Evolutionary conservation across 2,797 vertebrate genomes (phyloP), one percentile per base, ranked within the genome.

Genomic region (Sphenopsis melanotis): DNA sequence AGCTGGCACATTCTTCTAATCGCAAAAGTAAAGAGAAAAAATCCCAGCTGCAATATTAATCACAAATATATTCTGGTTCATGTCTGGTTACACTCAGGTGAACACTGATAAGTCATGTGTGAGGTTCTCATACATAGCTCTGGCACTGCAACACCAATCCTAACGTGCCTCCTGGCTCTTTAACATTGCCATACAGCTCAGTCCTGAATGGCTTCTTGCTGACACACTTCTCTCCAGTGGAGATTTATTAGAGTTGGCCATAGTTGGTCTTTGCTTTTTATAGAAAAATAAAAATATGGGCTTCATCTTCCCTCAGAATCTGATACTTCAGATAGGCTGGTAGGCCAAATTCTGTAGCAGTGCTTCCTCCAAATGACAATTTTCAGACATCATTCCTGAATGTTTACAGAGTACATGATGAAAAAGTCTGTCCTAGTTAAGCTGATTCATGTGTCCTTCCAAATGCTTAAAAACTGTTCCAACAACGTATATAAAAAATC

Each of bases 1-100:
- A 80, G 93, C 81, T 23, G 50, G 72, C 87, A 96, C 87, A 93
- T 91, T 97, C 96, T 92, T 96, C 93, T 81, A 87, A 92, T 94
- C 94, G 95, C 57, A 94, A 34, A 89, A 85, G 69, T 64, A 20
- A 70, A 84, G 68, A 11, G 42, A 34, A 71, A 68, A 69, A 89
- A 70, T 12, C 36, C 42, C 87, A 94, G 79, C 55, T 94, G 84
- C 36, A 83, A 59, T 93, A 93, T 87, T 83, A 92, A 93, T 91
- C 81, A 84, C 57, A 86, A 91, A 88, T 91, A 86, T 61, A 83
- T 92, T 93, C 92, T 88, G 84, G 44, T 83, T 95, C 55, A 60
- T 78, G 91, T 93, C 93, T 92, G 59, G 72, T 83, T 95, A 70
- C 88, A 90, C 93, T 95, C 90, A 84, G 86, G 77, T 92, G 86